A percentile compares a stretch with the other conserved stretches of the same genome.
Evolutionary conservation across 2,888 invertebrate genomes (phyloP).

Genomic region (Nezara viridula): DNA sequence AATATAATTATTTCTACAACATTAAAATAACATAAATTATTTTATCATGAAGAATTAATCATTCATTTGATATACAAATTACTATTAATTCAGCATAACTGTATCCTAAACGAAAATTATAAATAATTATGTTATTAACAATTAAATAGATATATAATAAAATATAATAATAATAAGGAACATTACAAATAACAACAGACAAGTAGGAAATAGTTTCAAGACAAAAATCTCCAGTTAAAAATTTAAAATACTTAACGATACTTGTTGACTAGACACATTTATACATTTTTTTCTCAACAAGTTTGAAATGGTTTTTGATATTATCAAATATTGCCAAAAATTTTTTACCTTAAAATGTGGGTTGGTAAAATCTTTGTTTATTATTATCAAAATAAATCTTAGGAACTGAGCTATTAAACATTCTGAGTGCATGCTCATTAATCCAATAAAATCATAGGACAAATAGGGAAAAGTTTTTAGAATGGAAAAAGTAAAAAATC

Average conservation of each 20-base stretch:
- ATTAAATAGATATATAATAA: neutral
- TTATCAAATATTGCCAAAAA: neutral
- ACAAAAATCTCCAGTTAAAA: neutral
- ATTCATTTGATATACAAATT: neutral
- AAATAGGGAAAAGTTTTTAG: neutral
- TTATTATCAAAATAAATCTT: too few relatives aligned
- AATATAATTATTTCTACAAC: neutral
- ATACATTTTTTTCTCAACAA: neutral
- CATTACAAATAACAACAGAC: neutral
- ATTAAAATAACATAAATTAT: neutral
- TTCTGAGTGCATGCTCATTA: neutral
- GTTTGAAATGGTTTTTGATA: neutral
- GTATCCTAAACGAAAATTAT: neutral
- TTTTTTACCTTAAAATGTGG: neutral
- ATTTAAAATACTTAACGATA: neutral
- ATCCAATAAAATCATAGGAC: neutral
- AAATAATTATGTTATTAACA: neutral
- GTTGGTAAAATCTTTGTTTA: too few relatives aligned
- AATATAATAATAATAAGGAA: neutral
- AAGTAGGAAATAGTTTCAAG: neutral
- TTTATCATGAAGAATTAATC: neutral
- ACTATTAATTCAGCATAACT: neutral
- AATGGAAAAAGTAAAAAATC: neutral
- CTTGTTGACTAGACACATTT: neutral
- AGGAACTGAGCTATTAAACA: neutral